Percentiles rank a stretch among this genome's conserved stretches.
Conservation (phyloP, 1,140 invertebrate genomes). For the Parapsyche elsis region DNA sequence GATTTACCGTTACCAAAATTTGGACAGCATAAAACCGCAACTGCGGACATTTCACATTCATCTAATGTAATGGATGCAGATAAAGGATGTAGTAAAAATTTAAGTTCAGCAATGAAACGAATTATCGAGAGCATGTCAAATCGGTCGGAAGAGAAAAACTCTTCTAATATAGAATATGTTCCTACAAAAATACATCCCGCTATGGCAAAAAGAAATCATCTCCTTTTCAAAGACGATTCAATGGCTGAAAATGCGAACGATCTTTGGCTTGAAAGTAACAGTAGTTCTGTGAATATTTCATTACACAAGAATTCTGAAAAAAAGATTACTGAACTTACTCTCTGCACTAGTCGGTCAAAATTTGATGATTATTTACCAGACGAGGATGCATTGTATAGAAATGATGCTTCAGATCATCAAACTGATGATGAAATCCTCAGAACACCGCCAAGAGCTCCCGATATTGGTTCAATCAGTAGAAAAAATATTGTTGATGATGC, state of each 20-base stretch:
- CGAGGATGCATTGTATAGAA: constrained; percentile 65
- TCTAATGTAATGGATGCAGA: constrained; percentile 19
- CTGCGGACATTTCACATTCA: constrained; percentile 55
- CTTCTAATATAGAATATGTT: constrained; percentile 61
- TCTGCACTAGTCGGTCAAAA: background rate
- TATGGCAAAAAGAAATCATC: constrained; percentile 64
- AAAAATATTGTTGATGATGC: constrained; percentile 54
- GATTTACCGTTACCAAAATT: constrained; percentile 27
- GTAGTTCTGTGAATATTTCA: background rate
- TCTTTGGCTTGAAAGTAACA: constrained; percentile 27
- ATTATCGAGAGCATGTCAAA: constrained; percentile 47
- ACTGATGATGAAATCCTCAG: constrained; percentile 44
- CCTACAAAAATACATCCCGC: constrained; percentile 63
- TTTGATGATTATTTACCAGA: constrained; percentile 56
- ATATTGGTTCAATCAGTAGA: constrained; percentile 51
- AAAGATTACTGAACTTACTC: background rate
- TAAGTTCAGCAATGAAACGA: constrained; percentile 48
- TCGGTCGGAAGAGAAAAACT: background rate
- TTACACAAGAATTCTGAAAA: background rate
- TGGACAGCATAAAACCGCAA: background rate
- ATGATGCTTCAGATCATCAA: constrained; percentile 56
- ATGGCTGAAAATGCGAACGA: constrained; percentile 60
- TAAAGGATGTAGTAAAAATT: constrained; percentile 38
- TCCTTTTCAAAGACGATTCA: constrained; percentile 65
- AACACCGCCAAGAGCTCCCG: constrained; percentile 55